These are phyloP conservation scores for Drosophila paulistorum DNA, from an alignment of 1,140 invertebrate genomes.

Conservation along the genomic window DNA sequence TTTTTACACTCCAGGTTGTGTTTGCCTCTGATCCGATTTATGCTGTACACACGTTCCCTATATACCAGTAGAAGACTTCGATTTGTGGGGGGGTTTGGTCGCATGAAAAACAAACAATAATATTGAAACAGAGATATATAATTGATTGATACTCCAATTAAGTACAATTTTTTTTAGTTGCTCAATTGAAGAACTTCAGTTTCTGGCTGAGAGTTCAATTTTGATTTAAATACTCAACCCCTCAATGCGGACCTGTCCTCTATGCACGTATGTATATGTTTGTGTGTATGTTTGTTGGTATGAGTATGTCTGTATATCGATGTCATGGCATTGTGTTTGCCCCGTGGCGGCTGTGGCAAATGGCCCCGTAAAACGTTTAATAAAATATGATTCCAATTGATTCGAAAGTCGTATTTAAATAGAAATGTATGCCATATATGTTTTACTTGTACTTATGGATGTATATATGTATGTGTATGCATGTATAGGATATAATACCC, in stretches of 20 bases:
- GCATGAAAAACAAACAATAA: too few relatives aligned
- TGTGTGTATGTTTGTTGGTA: not conserved
- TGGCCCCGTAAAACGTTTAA: conserved; percentile 75
- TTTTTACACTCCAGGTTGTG: not conserved
- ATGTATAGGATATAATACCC: conserved; percentile 12
- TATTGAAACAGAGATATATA: too few relatives aligned
- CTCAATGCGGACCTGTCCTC: not conserved
- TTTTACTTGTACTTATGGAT: not conserved
- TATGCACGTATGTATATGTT: not conserved
- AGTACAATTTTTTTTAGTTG: too few relatives aligned
- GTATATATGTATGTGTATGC: conserved; percentile 2
- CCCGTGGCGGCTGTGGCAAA: conserved; percentile 67
- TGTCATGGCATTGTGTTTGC: conserved; percentile 30
- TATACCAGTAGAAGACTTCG: not conserved
- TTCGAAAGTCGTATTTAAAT: conserved; percentile 72
- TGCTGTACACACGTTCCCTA: conserved; percentile 25
- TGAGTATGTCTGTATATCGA: not conserved
- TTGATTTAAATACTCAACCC: not conserved
- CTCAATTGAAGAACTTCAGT: too few relatives aligned
- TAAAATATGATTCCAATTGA: conserved; percentile 80
- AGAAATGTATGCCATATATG: conserved; percentile 56
- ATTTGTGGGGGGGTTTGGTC: too few relatives aligned
- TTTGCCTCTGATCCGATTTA: conserved; percentile 47
- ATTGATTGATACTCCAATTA: too few relatives aligned
- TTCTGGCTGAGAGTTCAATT: not conserved